Percentiles rank a stretch among this genome's conserved stretches.
phyloP scores from a whole-genome alignment of 2,797 vertebrate species.

The Synaphobranchus kaupii region DNA sequence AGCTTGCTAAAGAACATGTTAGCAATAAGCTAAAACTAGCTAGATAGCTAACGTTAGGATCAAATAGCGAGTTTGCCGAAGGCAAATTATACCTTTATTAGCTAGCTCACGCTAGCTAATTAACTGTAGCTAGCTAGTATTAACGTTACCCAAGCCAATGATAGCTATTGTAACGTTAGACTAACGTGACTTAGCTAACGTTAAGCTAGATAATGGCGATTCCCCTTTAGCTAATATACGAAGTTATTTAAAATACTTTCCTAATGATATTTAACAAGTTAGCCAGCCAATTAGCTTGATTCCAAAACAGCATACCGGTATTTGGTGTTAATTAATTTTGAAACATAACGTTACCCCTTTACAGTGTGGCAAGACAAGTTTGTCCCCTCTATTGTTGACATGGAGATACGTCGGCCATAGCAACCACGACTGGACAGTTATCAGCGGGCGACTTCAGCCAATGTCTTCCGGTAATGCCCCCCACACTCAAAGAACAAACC shows the following conservation, averaged over 20 bases:
- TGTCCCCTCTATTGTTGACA: slow-evolving; percentile 46
- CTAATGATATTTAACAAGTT: neutral
- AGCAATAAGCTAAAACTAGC: neutral
- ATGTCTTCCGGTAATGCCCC: slow-evolving; percentile 10
- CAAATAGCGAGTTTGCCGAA: neutral
- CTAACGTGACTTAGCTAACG: neutral
- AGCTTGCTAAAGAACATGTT: neutral
- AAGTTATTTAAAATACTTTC: neutral
- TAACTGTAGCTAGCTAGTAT: neutral
- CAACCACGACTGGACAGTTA: slow-evolving; percentile 35
- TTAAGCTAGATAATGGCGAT: neutral
- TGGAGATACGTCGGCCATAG: slow-evolving; percentile 47
- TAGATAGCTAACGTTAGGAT: neutral
- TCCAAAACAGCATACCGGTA: neutral
- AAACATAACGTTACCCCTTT: slow-evolving; percentile 14
- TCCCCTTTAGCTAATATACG: neutral
- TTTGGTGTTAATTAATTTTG: neutral
- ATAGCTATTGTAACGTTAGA: neutral
- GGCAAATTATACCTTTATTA: neutral
- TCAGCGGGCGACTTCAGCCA: neutral
- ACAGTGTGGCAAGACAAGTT: neutral
- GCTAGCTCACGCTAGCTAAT: neutral
- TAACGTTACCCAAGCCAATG: neutral
- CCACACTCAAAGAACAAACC: neutral
- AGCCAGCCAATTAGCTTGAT: neutral